Evolutionary conservation across 2,888 invertebrate genomes (phyloP).

Genomic region (Cryptocephalus primarius): DNA sequence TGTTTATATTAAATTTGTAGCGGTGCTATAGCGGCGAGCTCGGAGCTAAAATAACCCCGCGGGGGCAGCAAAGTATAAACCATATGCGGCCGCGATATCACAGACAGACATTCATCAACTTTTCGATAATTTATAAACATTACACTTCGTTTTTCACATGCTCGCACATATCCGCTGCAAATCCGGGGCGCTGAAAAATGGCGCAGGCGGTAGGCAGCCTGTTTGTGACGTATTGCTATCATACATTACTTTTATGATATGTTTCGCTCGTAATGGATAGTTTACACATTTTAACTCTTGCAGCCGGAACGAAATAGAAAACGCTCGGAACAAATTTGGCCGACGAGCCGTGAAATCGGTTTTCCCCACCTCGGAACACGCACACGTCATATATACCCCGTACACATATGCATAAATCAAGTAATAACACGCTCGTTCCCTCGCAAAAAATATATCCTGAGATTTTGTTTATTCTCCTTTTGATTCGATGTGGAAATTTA

Average conservation of each 20-base stretch:
- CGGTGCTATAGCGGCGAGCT: too few species aligned
- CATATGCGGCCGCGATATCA: conserved; percentile 5
- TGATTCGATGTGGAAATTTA: too few species aligned
- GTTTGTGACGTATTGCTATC: conserved; percentile 17
- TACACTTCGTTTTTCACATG: conserved; percentile 20
- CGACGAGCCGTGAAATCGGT: too few species aligned
- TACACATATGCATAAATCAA: background rate
- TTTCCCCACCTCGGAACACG: background rate
- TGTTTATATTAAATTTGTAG: too few species aligned
- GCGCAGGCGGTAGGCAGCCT: conserved; percentile 11
- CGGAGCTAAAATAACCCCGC: too few species aligned
- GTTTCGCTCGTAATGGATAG: conserved; percentile 10
- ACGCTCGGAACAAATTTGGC: background rate
- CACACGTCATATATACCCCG: background rate
- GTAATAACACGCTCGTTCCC: too few species aligned
- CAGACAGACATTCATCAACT: conserved; percentile 16
- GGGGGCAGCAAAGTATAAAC: background rate
- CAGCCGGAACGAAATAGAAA: background rate
- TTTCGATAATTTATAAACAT: conserved; percentile 20
- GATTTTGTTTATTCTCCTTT: too few species aligned
- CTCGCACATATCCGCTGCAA: conserved; percentile 17
- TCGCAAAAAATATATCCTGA: too few species aligned
- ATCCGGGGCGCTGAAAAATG: conserved; percentile 18
- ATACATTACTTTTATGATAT: conserved; percentile 14
- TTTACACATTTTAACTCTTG: background rate